These are phyloP conservation scores for Serilophus lunatus DNA, from an alignment of 2,113 vertebrate genomes.

Conservation along the genomic window DNA sequence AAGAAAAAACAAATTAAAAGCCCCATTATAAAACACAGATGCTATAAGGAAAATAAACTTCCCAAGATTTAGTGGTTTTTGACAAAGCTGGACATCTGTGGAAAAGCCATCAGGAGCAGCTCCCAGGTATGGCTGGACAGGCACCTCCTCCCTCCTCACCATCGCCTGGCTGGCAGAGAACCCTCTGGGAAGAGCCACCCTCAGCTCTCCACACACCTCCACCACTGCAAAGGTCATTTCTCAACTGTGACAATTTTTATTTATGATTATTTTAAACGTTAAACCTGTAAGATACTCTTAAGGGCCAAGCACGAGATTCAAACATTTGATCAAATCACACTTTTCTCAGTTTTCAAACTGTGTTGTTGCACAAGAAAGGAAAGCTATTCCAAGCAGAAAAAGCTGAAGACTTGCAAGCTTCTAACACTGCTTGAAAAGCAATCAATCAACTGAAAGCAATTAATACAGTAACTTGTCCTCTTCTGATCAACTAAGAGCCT, in stretches of 20 bases:
- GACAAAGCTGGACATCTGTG: conserved; percentile 85
- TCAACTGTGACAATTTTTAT: not conserved
- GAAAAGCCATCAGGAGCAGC: conserved; percentile 88
- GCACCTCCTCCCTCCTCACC: not conserved
- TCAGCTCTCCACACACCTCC: not conserved
- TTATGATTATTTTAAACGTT: not conserved
- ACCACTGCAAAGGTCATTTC: not conserved
- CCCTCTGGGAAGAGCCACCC: not conserved
- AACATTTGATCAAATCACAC: not conserved
- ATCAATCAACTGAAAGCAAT: not conserved
- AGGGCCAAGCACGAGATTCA: not conserved
- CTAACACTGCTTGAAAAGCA: not conserved
- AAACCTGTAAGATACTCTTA: not conserved
- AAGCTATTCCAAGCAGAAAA: not conserved
- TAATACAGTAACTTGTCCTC: not conserved
- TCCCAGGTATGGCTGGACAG: conserved; percentile 74
- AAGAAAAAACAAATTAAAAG: conserved; percentile 97
- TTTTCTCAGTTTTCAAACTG: not conserved
- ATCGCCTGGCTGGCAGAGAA: not conserved
- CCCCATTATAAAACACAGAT: conserved; percentile 97
- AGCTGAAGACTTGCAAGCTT: fast-evolving
- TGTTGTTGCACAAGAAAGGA: not conserved
- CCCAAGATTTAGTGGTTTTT: conserved; percentile 88
- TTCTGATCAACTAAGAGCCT: not conserved
- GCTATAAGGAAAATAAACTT: conserved; percentile 96